Percentiles rank a stretch among this genome's conserved stretches.
Conservation (phyloP, 2,888 invertebrate genomes). For the Melanchra persicariae region DNA sequence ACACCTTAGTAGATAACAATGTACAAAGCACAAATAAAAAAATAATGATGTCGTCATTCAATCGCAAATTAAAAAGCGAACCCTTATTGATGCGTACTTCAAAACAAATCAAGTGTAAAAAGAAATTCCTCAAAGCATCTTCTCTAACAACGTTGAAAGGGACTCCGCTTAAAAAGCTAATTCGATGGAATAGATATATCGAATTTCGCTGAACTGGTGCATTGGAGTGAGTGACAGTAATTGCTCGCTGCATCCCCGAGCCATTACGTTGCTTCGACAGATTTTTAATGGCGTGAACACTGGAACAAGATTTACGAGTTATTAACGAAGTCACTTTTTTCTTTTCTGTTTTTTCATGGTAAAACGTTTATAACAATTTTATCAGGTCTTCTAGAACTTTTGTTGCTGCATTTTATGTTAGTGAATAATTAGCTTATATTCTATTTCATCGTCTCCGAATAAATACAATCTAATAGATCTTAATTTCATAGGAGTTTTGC, state of each 20-base stretch:
- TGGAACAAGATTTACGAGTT: conserved; percentile 70
- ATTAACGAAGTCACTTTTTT: conserved; percentile 62
- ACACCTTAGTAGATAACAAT: conserved; percentile 26
- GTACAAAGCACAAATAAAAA: conserved; percentile 34
- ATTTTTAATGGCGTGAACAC: conserved; percentile 73
- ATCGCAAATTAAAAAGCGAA: conserved; percentile 53
- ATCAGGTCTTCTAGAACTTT: neutral
- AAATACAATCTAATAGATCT: too few species aligned
- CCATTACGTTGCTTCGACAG: conserved; percentile 67
- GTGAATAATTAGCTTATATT: neutral
- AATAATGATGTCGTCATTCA: conserved; percentile 54
- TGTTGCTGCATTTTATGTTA: neutral
- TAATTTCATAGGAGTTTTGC: neutral
- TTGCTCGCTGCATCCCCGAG: conserved; percentile 72
- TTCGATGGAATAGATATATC: conserved; percentile 64
- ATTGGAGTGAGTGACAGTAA: conserved; percentile 78
- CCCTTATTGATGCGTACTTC: conserved; percentile 41
- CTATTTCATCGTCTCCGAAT: neutral
- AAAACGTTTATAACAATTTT: conserved; percentile 15
- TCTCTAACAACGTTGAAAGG: conserved; percentile 38
- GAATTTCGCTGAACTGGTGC: conserved; percentile 59
- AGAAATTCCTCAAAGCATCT: conserved; percentile 37
- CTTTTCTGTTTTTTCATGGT: conserved; percentile 25
- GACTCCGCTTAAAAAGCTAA: conserved; percentile 56
- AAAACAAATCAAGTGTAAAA: conserved; percentile 48